Conservation (phyloP, 2,888 invertebrate species). For the Stegophylla sp. region DNA sequence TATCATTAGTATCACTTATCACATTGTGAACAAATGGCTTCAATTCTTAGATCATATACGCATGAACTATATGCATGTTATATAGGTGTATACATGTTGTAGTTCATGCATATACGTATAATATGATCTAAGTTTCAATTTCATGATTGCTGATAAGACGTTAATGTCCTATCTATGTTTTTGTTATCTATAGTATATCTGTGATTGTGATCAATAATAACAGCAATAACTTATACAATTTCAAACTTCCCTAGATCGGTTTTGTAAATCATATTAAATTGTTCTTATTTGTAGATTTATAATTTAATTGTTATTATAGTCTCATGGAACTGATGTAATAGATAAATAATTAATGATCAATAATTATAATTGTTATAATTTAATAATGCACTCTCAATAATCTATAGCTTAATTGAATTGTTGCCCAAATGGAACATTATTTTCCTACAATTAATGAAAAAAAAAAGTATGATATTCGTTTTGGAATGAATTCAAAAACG, state of each 20-base stretch:
- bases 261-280: neutral
- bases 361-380: constrained; percentile 4
- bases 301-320: neutral
- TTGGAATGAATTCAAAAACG: constrained; percentile 24
- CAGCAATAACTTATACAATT: constrained; percentile 2
- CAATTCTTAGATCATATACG: too few species aligned
- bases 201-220: too few species aligned
- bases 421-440: constrained; percentile 28
- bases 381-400: neutral
- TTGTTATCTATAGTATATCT: neutral
- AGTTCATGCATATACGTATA: too few species aligned
- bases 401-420: neutral
- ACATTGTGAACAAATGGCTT: too few species aligned
- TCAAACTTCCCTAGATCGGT: neutral
- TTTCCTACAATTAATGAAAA: constrained; percentile 21
- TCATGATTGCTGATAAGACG: too few species aligned
- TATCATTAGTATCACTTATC: too few species aligned
- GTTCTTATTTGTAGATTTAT: neutral
- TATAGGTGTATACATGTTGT: too few species aligned
- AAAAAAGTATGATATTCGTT: constrained; percentile 35
- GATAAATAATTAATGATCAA: neutral
- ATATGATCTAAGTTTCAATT: too few species aligned
- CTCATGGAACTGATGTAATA: neutral
- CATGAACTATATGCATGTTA: too few species aligned
- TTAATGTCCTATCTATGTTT: too few species aligned